These are phyloP conservation scores for Steinernema hermaphroditum DNA, from an alignment of 2,888 invertebrate species.

Conservation along the genomic window DNA sequence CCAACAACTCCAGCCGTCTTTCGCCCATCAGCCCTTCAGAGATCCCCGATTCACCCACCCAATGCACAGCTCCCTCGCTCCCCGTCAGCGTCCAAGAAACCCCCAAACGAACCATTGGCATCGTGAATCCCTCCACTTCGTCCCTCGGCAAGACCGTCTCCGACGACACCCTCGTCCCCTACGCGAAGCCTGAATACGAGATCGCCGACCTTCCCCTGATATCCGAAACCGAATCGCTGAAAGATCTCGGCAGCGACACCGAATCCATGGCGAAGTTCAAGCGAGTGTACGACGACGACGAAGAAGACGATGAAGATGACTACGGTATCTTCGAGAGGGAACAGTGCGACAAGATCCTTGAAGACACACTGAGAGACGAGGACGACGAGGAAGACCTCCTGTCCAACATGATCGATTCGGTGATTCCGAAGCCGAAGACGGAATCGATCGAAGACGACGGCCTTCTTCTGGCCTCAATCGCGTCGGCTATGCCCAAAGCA, in stretches of 20 bases:
- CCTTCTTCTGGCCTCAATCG: constrained; percentile 28
- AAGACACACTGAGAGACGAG: constrained; percentile 33
- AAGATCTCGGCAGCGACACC: not conserved
- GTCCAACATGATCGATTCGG: constrained; percentile 31
- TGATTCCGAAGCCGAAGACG: constrained; percentile 37
- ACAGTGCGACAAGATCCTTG: constrained; percentile 3
- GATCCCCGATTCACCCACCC: constrained; percentile 59
- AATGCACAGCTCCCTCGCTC: constrained; percentile 38
- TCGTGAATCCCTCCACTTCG: constrained; percentile 6
- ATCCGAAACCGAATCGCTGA: not conserved
- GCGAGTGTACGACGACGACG: constrained; percentile 1
- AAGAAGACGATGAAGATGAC: constrained; percentile 19
- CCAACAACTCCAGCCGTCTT: constrained; percentile 49
- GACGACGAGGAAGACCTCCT: constrained; percentile 36
- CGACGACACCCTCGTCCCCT: not conserved
- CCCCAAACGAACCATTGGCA: constrained; percentile 1
- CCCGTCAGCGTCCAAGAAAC: constrained; percentile 8
- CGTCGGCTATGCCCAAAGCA: constrained; percentile 28
- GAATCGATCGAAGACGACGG: not conserved
- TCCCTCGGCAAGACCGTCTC: not conserved
- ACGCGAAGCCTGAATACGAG: not conserved
- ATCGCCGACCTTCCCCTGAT: not conserved
- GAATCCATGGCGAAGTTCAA: not conserved
- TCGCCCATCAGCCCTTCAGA: constrained; percentile 56
- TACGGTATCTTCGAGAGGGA: constrained; percentile 27